These are phyloP conservation scores for Anticlea derivata DNA, from an alignment of 2,888 invertebrate genomes.

Conservation along the genomic window DNA sequence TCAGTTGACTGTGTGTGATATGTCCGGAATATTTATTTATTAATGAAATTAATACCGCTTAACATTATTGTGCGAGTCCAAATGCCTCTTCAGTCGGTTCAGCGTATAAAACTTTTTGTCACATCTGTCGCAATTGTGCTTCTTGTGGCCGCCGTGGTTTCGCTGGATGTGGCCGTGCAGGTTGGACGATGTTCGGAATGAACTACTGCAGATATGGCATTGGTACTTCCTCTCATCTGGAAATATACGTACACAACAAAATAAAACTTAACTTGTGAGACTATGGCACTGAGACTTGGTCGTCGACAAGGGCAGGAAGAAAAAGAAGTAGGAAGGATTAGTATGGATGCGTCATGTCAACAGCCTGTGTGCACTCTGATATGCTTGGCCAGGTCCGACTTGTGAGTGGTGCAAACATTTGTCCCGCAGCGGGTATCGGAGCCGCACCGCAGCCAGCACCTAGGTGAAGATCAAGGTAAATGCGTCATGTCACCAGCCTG, in stretches of 20 bases:
- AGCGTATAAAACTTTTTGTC: slow-evolving; percentile 48
- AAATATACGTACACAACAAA: not conserved
- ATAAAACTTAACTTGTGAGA: slow-evolving; percentile 7
- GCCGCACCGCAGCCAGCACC: no score
- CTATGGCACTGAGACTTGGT: no score
- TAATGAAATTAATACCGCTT: slow-evolving; percentile 48
- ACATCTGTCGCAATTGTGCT: slow-evolving; percentile 49
- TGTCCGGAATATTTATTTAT: not conserved
- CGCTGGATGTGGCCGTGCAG: slow-evolving; percentile 51
- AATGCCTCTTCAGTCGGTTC: slow-evolving; percentile 52
- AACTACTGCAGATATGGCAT: slow-evolving; percentile 53
- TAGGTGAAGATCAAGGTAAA: no score
- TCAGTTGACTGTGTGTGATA: no score
- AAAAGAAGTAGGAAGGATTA: no score
- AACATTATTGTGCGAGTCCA: slow-evolving; percentile 59
- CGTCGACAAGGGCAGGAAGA: no score
- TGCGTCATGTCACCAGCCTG: no score
- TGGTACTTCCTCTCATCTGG: slow-evolving; percentile 57
- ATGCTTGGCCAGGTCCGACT: slow-evolving; percentile 61
- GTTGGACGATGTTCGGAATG: slow-evolving; percentile 55
- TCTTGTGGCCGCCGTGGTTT: slow-evolving; percentile 43
- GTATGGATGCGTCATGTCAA: no score
- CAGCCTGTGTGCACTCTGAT: slow-evolving; percentile 55
- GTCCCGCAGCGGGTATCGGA: no score
- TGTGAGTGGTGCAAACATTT: no score